Percentiles rank a stretch among this genome's conserved stretches.
These are phyloP conservation scores for Rosalia funebris DNA, from an alignment of 2,888 invertebrate species.

Conservation along the genomic window DNA sequence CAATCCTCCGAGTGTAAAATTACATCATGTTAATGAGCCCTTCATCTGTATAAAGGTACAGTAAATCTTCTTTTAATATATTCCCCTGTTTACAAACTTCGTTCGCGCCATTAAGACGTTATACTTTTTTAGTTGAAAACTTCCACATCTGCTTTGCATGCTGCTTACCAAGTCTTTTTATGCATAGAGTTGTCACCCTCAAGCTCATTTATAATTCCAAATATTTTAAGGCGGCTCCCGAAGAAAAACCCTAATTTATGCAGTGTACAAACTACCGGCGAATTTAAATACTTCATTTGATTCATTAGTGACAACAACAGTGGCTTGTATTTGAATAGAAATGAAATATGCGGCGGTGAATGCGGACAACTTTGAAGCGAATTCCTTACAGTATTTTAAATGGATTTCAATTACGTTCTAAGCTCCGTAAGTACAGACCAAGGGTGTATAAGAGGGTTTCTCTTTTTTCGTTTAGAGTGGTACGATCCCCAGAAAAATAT, in stretches of 20 bases:
- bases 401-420: constrained; percentile 18
- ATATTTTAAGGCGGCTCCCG: constrained; percentile 3
- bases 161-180: constrained; percentile 27
- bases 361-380: not conserved
- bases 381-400: constrained; percentile 3
- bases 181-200: constrained; percentile 27
- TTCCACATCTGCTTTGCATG: constrained; percentile 47
- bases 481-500: constrained; percentile 1
- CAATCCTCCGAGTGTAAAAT: constrained; percentile 31
- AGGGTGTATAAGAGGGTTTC: constrained; percentile 14
- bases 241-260: constrained; percentile 26
- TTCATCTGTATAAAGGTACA: constrained; percentile 53
- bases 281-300: constrained; percentile 25
- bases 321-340: constrained; percentile 17
- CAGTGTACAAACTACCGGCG: constrained; percentile 22
- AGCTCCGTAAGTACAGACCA: constrained; percentile 6
- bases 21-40: constrained; percentile 49
- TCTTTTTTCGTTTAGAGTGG: constrained; percentile 6
- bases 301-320: constrained; percentile 22
- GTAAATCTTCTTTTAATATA: constrained; percentile 52
- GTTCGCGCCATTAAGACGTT: constrained; percentile 46
- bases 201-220: constrained; percentile 25
- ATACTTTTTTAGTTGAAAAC: constrained; percentile 44
- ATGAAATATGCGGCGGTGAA: constrained; percentile 15
- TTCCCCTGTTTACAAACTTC: constrained; percentile 47